Evolutionary conservation across 2,888 invertebrate genomes (phyloP), one percentile per base, ranked within the genome.

Genomic region (Hipparchia sbordonii): DNA sequence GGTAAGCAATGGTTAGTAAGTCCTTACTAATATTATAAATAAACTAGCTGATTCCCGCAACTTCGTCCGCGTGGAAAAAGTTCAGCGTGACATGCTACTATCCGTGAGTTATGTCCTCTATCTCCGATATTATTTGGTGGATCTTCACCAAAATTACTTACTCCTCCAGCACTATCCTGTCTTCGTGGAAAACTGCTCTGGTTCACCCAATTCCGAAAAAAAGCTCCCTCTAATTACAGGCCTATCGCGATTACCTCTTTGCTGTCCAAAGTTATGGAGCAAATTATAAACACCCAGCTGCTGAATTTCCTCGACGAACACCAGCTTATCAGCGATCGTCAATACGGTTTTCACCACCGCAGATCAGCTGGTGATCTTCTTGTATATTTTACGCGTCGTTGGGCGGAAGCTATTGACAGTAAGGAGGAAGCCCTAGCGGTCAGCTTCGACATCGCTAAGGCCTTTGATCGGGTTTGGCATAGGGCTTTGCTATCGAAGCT

Each of bases 1-100:
- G 8, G 10, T 60, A 5, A 74, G 71, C 54, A 74, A 71, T 57
- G 71, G 73, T 74, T 7, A 74, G 67, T 60, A 23, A 23, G n/a
- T n/a, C 13, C 13, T 45, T 57, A 6, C 9, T 51, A 3, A 9
- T 6, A 56, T 56, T 5, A 56, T n/a, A 56, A 56, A 56, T 12
- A n/a, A 23, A 23, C 23, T 23, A 23, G 23, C 23, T 23, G 1
- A 23, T 23, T 23, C 23, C 23, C 23, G 23, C 23, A 23, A 23
- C 23, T 23, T 23, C 23, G 23, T 23, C 23, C 23, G 23, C 23
- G 23, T 23, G 1, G 23, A 23, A 23, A 23, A 23, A 23, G 23
- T 23, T 23, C 23, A 23, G 23, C 0, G 23, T 23, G 23, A 23
- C 1, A 23, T 23, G 23, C 23, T 23, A 23, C 23, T 23, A 23